Base-by-base conservation (phyloP, 2,797 vertebrate genomes). In the Catharus ustulatus region DNA sequence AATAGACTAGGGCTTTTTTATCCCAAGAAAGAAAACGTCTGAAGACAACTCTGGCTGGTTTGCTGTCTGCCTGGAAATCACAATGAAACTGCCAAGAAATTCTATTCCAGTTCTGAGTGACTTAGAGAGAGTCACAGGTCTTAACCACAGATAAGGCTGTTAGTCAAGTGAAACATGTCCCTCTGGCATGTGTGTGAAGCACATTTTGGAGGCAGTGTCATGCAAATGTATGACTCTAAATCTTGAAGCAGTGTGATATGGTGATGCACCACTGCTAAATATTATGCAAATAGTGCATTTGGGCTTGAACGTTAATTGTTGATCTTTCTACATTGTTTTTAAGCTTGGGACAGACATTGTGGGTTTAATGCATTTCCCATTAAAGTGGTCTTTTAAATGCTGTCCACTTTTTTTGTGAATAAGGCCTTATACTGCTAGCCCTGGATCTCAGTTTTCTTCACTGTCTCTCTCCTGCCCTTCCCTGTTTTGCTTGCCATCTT, bases 131-230 rank as follows among this genome's bases (percentile, higher is more conserved):
- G 59, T 6, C 26, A 52, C 9, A 43, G 30, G 26, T 58, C 22
- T 77, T 61, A 91, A 26, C 15, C 15, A 15, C 30, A 82, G 23
- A 45, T 45, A 55, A 88, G 10, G 9, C 23, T 45, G 19, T 49
- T 7, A 3, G 1, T 76, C 19, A 38, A 20, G 27, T 27, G 55
- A 73, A 76, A 80, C 4, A 14, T 1, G 2, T 4, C 2, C 5
- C 30, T 54, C n/a, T 48, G 22, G 27, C 22, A 24, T 6, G 10
- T 18, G 17, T 20, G 11, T 1, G 3, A 49, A 58, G 51, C 43
- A 32, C 9, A 19, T 18, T 13, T 36, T 43, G 32, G 23, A 36
- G 21, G 17, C 18, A 40, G 16, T 7, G 17, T 38, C 16, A 27
- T 43, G 48, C 8, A 30, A 30, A 40, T 3, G 9, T 42, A 22